Base-by-base conservation (phyloP, 2,113 vertebrate genomes). In the Hydrochoerus hydrochaeris region DNA sequence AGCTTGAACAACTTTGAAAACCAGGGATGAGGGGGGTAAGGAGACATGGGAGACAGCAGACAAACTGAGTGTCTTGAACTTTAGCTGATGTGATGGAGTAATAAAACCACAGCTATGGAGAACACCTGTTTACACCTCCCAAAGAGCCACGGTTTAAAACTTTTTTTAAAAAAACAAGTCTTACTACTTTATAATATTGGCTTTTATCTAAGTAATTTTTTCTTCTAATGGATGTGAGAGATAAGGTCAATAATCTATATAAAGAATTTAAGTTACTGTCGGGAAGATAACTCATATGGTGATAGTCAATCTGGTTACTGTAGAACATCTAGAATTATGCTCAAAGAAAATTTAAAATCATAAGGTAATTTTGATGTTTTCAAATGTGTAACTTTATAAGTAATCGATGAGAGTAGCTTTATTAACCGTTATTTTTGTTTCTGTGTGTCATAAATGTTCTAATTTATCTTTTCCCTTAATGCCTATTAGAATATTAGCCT, bases 401-500 rank as follows among this genome's bases (percentile, higher is more conserved):
- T 62, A 78, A 24, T 57, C 85, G 58, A 69, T 26, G 22, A 85
- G 17, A 86, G 3, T 63, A 17, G 2, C 24, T 78, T 88, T 67
- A 67, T 80, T 69, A 71, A 90, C 24, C 9, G 92, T 41, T 62
- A 44, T 26, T 46, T 96, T 86, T 54, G 32, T 83, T 85, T 49
- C 69, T 97, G 91, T 96, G 75, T 77, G 65, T 89, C 35, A 82
- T 78, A 11, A 88, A 97, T 91, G 87, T 96, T 95, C 89, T 82
- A 97, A 97, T 94, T 97, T 41, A 92, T 85, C 35, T 97, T 98
- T 98, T 88, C 41, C 22, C 85, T 95, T 97, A 97, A 89, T 97
- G 97, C 14, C 44, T 85, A 44, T 88, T 85, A 89, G 90, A 97
- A 77, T 95, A 96, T 97, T 97, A 90, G 85, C 3, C 0, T 77